Evolutionary conservation across 2,113 vertebrate species (phyloP), one percentile per base, ranked within the genome.

Genomic region (Apteryx owenii): DNA sequence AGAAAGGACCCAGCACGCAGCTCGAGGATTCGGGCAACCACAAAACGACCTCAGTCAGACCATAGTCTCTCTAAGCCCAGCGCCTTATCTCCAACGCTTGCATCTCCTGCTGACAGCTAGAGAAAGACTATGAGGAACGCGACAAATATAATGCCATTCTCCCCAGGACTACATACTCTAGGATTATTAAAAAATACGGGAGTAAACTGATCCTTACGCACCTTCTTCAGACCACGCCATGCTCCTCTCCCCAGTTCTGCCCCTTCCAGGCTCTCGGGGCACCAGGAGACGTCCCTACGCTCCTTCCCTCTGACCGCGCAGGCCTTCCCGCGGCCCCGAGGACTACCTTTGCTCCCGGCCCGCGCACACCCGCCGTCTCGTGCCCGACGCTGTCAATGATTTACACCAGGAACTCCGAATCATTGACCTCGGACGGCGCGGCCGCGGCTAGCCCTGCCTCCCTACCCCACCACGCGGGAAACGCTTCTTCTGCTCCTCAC

Each of bases 21-120:
- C 16, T 5, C 3, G 5, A 26, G 44, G 44, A 25, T 28, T 46
- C 20, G 14, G 33, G 31, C 40, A 50, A 56, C 18, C 40, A 48
- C 40, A 28, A 17, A 73, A 54, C 17, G 10, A 33, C 28, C 58
- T 21, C 12, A 62, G 26, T 10, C 26, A 29, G 46, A 18, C 26
- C 54, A 56, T 31, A 38, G n/a, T 5, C 54, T 23, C 4, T 0
- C 66, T 3, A 15, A 2, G 23, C 38, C 23, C 1, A 0, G 19
- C 25, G 29, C 15, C 2, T 2, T 18, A 8, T 6, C 88, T 62
- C 66, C 23, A 14, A 33, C 40, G 16, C 29, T 2, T 13, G 23
- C 88, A 51, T 1, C 54, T 28, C 4, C 73, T 5, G 22, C 2
- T 2, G n/a, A 36, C 5, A 2, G 8, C 28, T 76, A 1, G 0